These are phyloP conservation scores for Microctonus hyperodae DNA, from an alignment of 2,888 invertebrate genomes.

Conservation along the genomic window DNA sequence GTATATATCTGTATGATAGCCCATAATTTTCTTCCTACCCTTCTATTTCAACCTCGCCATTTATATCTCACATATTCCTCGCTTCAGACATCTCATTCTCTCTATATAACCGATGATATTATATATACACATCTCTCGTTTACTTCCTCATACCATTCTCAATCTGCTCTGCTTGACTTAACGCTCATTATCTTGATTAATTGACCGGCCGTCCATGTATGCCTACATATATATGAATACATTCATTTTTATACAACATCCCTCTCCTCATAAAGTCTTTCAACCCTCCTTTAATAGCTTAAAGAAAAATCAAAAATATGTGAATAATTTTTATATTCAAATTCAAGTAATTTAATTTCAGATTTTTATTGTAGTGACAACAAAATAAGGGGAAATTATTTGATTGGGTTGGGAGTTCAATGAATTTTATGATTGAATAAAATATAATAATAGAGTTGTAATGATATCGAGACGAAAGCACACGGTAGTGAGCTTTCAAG, in stretches of 20 bases:
- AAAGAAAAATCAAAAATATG: too few species aligned
- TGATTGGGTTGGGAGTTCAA: neutral
- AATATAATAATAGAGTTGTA: constrained; percentile 11
- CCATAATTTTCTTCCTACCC: constrained; percentile 38
- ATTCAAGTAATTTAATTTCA: too few species aligned
- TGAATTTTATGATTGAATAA: neutral
- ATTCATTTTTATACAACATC: constrained; percentile 38
- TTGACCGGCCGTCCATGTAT: constrained; percentile 62
- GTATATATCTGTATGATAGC: constrained; percentile 26
- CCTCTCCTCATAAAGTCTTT: constrained; percentile 14
- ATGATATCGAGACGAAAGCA: constrained; percentile 27
- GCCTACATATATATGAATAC: constrained; percentile 33
- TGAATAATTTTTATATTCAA: too few species aligned
- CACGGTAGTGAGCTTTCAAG: constrained; percentile 14
- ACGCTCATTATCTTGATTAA: constrained; percentile 63
- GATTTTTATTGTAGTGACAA: too few species aligned
- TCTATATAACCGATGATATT: neutral
- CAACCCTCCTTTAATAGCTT: too few species aligned
- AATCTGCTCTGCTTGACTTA: constrained; percentile 48
- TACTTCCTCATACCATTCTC: constrained; percentile 21
- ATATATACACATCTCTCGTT: constrained; percentile 17
- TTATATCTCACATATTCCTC: constrained; percentile 30
- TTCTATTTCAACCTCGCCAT: constrained; percentile 34
- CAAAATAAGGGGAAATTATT: neutral
- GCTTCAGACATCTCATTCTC: neutral